A percentile compares a stretch with the other conserved stretches of the same genome.
Evolutionary conservation across 2,113 vertebrate genomes (phyloP).

Genomic region (Gasterosteus nipponicus): DNA sequence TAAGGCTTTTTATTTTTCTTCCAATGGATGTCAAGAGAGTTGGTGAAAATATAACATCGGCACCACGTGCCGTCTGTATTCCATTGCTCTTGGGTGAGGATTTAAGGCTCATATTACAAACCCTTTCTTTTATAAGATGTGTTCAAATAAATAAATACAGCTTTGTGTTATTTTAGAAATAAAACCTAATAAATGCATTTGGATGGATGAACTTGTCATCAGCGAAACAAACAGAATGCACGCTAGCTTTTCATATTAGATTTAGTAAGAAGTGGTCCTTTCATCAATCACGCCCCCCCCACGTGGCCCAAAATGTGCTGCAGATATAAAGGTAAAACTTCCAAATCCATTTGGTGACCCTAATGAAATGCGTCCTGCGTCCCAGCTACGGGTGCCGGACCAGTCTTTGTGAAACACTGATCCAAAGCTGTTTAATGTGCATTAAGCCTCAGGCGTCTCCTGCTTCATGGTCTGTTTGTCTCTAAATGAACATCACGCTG

Average conservation of each 20-base stretch:
- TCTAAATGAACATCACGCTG: no score
- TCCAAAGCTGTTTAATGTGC: neutral
- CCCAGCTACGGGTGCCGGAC: no score
- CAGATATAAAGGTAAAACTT: neutral
- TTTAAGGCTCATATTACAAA: conserved; percentile 9
- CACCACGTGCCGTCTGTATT: neutral
- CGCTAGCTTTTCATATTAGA: neutral
- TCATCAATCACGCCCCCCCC: neutral
- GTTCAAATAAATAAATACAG: no score
- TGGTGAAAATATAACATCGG: conserved; percentile 12
- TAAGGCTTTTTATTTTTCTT: neutral
- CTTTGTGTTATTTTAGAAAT: no score
- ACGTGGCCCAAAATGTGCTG: neutral
- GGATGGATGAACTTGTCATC: neutral
- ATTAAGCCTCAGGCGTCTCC: neutral
- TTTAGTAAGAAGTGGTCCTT: neutral
- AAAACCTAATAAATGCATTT: no score
- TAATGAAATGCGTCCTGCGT: no score
- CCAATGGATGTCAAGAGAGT: conserved; percentile 28
- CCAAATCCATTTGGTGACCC: no score
- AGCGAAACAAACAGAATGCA: neutral
- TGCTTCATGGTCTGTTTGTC: no score
- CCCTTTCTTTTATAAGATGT: neutral
- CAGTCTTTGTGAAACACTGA: neutral
- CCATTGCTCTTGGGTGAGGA: neutral